Percentiles rank a stretch among this genome's conserved stretches.
phyloP scores from a whole-genome alignment of 2,797 vertebrate genomes.

The Halcyon smyrnensis region DNA sequence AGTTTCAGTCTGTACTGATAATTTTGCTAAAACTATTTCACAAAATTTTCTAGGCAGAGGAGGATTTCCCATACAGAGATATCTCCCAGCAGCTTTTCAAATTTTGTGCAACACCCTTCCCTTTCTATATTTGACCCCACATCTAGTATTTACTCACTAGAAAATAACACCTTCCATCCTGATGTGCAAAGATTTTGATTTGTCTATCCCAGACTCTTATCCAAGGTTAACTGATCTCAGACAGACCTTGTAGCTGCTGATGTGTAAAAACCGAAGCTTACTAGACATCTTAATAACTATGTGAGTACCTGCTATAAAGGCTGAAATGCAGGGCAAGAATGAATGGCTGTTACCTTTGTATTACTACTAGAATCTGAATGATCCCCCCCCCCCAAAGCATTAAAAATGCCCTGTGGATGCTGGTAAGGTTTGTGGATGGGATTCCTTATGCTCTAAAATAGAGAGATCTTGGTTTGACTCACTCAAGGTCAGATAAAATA shows the following conservation, averaged over 20 bases:
- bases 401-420: not conserved
- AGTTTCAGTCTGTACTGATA: not conserved
- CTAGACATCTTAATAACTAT: not conserved
- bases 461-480: not conserved
- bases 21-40: not conserved
- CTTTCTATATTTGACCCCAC: not conserved
- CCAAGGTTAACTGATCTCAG: not conserved
- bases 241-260: not conserved
- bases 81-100: not conserved
- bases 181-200: not conserved
- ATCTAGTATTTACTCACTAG: not conserved
- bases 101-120: not conserved
- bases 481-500: not conserved
- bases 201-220: not conserved
- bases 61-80: not conserved
- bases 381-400: not conserved
- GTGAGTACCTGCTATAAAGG: not conserved
- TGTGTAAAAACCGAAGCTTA: not conserved
- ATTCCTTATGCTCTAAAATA: not conserved
- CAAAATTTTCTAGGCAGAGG: not conserved
- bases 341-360: not conserved
- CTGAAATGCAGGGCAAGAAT: not conserved
- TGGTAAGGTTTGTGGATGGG: not conserved
- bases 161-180: not conserved
- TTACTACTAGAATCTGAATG: not conserved